Conservation (phyloP, 2,797 vertebrate species). For the Spheniscus humboldti region DNA sequence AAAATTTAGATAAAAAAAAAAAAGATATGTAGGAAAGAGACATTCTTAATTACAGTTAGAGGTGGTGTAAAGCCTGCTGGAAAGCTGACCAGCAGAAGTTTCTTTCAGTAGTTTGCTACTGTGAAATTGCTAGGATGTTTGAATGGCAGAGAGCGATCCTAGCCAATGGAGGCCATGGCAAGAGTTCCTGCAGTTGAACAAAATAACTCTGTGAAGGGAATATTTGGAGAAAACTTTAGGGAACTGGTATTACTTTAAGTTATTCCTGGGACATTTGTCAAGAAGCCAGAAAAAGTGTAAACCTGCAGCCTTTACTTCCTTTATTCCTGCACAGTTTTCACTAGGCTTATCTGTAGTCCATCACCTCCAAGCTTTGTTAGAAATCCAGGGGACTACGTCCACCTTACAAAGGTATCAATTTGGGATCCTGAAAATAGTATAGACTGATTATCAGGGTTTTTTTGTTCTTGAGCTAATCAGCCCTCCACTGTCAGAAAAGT, state of each 20-base stretch:
- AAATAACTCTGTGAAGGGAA: not conserved
- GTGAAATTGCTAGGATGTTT: not conserved
- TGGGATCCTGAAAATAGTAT: not conserved
- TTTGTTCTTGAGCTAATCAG: not conserved
- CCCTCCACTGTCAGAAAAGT: not conserved
- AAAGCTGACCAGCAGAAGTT: not conserved
- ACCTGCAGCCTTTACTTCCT: not conserved
- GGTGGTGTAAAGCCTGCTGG: not conserved
- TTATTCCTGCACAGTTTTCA: not conserved
- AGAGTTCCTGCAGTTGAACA: not conserved
- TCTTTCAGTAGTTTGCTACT: not conserved
- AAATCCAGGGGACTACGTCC: not conserved
- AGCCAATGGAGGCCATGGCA: not conserved
- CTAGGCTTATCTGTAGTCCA: not conserved
- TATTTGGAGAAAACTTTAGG: not conserved
- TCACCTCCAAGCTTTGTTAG: not conserved
- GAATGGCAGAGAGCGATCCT: not conserved
- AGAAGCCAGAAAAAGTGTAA: not conserved
- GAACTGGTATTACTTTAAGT: not conserved
- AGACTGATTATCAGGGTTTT: accelerated
- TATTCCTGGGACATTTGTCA: not conserved
- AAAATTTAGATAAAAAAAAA: not conserved
- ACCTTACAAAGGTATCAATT: not conserved
- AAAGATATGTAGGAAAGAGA: not conserved
- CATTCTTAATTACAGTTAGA: not conserved